Evolutionary conservation across 2,888 invertebrate species (phyloP).

Genomic region (Allophyes oxyacanthae): DNA sequence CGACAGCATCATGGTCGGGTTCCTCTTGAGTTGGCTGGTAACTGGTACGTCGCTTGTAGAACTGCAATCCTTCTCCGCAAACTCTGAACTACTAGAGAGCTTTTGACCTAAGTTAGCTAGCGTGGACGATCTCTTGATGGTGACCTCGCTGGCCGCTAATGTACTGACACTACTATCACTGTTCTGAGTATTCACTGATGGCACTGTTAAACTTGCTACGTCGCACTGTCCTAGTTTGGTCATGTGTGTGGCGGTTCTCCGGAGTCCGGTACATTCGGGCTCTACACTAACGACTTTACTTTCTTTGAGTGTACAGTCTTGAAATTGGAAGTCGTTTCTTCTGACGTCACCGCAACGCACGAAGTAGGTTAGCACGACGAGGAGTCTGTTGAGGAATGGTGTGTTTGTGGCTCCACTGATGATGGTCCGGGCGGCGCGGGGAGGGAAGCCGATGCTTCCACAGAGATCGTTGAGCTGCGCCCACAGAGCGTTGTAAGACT

Average conservation of each 20-base stretch:
- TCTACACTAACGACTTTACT: slow-evolving; percentile 69
- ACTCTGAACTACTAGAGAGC: slow-evolving; percentile 79
- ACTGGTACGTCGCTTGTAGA: slow-evolving; percentile 63
- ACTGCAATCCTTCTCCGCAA: slow-evolving; percentile 55
- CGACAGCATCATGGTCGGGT: slow-evolving; percentile 73
- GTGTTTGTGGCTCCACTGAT: slow-evolving; percentile 92
- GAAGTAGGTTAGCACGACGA: slow-evolving; percentile 95
- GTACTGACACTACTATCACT: slow-evolving; percentile 77
- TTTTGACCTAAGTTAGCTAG: slow-evolving; percentile 74
- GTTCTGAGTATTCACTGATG: slow-evolving; percentile 70
- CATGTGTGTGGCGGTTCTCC: slow-evolving; percentile 59
- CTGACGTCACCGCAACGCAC: slow-evolving; percentile 94
- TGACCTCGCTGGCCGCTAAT: slow-evolving; percentile 70
- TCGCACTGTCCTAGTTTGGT: slow-evolving; percentile 56
- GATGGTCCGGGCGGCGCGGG: slow-evolving; percentile 94
- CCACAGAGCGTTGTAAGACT: slow-evolving; percentile 96
- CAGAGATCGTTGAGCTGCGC: slow-evolving; percentile 96
- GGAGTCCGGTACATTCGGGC: slow-evolving; percentile 48
- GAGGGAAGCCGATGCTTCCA: slow-evolving; percentile 95
- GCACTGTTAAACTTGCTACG: slow-evolving; percentile 63
- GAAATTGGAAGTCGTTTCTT: slow-evolving; percentile 80
- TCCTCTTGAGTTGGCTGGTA: slow-evolving; percentile 69
- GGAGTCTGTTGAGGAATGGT: slow-evolving; percentile 92
- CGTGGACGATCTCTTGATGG: slow-evolving; percentile 77
- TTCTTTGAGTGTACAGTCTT: slow-evolving; percentile 74